These are phyloP conservation scores for Thripadectes ignobilis DNA, from an alignment of 2,797 vertebrate genomes.

Conservation along the genomic window DNA sequence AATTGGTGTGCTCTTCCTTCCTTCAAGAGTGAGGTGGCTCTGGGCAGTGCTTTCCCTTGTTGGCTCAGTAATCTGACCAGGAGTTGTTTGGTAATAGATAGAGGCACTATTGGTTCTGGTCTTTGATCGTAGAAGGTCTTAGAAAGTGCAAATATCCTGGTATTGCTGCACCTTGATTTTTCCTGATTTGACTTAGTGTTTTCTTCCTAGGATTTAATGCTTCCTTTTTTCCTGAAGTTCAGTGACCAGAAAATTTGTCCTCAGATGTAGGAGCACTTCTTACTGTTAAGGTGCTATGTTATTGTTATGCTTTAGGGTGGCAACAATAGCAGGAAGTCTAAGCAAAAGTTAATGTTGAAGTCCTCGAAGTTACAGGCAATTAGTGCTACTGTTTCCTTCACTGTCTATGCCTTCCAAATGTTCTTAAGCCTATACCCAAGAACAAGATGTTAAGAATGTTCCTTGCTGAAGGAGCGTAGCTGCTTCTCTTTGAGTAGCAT, in stretches of 20 bases:
- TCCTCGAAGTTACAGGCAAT: not conserved
- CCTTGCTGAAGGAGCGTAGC: not conserved
- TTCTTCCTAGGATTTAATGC: not conserved
- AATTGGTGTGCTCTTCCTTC: not conserved
- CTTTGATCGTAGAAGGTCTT: not conserved
- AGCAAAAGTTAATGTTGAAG: not conserved
- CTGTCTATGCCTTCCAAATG: not conserved
- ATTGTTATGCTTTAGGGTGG: not conserved
- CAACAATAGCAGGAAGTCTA: not conserved
- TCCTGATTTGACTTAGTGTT: not conserved
- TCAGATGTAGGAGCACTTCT: not conserved
- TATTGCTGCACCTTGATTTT: not conserved
- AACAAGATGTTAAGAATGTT: not conserved
- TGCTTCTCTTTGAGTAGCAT: not conserved
- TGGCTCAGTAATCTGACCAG: not conserved
- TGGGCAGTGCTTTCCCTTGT: not conserved
- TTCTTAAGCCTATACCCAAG: not conserved
- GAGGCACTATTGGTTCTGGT: not conserved
- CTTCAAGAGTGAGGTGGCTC: not conserved
- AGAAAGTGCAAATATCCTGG: not conserved
- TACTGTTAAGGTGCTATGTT: not conserved
- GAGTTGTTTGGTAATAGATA: not conserved
- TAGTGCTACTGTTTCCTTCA: not conserved
- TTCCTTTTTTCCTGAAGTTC: not conserved
- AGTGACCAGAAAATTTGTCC: not conserved